Evolutionary conservation across 2,113 vertebrate genomes (phyloP).

Genomic region (Hypomesus transpacificus): DNA sequence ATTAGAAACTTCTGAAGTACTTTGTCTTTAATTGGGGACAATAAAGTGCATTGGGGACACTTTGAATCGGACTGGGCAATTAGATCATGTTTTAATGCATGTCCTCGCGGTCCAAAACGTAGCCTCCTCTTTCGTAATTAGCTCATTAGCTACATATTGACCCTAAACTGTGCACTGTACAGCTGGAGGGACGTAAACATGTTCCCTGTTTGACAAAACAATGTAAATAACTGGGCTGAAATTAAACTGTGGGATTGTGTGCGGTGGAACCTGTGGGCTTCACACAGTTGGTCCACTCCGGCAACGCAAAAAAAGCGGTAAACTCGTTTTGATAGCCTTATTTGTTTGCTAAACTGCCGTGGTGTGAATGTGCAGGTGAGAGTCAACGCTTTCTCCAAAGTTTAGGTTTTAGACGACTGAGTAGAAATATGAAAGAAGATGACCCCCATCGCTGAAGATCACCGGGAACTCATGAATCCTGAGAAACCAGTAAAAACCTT

Average conservation of each 20-base stretch:
- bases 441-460: neutral
- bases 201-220: neutral
- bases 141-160: slow-evolving; percentile 45
- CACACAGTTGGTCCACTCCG: too few species aligned
- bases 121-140: slow-evolving; percentile 48
- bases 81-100: slow-evolving; percentile 59
- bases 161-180: slow-evolving; percentile 25
- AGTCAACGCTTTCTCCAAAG: too few species aligned
- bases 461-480: neutral
- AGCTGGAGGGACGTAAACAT: slow-evolving; percentile 15
- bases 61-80: slow-evolving; percentile 63
- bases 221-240: neutral
- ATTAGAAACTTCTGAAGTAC: slow-evolving; percentile 62
- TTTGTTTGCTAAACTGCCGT: too few species aligned
- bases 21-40: slow-evolving; percentile 66
- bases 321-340: too few species aligned
- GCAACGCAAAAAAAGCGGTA: too few species aligned
- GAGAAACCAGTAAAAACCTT: neutral
- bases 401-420: too few species aligned
- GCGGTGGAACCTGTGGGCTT: too few species aligned
- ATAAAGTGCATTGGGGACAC: slow-evolving; percentile 57
- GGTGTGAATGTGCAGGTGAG: too few species aligned
- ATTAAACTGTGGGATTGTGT: too few species aligned
- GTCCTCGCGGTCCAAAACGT: slow-evolving; percentile 47
- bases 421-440: too few species aligned